Conservation (phyloP, 2,797 vertebrate genomes). For the Falco columbarius region DNA sequence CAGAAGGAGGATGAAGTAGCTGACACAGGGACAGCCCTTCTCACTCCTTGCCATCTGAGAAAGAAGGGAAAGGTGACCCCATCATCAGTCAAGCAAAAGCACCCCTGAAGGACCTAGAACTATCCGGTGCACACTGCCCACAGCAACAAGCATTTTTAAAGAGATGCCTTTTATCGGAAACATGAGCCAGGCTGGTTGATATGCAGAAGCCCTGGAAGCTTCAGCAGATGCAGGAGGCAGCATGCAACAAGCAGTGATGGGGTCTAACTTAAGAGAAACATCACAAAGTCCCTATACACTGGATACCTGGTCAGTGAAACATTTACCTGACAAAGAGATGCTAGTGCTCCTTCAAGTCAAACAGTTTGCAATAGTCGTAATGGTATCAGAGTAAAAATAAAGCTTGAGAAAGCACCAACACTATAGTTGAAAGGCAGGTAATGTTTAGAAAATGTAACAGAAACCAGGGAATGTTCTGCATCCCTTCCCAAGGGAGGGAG, state of each 20-base stretch:
- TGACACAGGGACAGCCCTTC: background rate
- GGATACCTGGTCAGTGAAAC: background rate
- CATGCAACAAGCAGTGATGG: rapidly evolving
- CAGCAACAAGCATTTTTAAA: background rate
- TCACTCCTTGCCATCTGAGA: background rate
- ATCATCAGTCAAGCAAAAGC: rapidly evolving
- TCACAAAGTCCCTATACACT: background rate
- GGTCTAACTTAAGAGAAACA: background rate
- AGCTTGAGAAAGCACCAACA: background rate
- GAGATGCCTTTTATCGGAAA: background rate
- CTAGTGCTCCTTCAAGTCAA: background rate
- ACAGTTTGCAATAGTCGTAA: background rate
- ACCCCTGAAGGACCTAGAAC: background rate
- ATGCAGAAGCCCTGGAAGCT: background rate
- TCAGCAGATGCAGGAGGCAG: background rate
- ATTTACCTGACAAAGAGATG: background rate
- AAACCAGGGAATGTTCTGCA: background rate
- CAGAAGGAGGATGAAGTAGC: background rate
- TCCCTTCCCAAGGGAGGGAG: background rate
- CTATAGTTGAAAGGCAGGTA: background rate
- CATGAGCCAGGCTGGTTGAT: background rate
- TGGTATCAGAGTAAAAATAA: background rate
- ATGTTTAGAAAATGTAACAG: background rate
- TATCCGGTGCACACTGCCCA: background rate
- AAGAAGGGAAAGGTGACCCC: background rate